Base-by-base conservation (phyloP, 2,888 invertebrate genomes). In the Boloria selene region DNA sequence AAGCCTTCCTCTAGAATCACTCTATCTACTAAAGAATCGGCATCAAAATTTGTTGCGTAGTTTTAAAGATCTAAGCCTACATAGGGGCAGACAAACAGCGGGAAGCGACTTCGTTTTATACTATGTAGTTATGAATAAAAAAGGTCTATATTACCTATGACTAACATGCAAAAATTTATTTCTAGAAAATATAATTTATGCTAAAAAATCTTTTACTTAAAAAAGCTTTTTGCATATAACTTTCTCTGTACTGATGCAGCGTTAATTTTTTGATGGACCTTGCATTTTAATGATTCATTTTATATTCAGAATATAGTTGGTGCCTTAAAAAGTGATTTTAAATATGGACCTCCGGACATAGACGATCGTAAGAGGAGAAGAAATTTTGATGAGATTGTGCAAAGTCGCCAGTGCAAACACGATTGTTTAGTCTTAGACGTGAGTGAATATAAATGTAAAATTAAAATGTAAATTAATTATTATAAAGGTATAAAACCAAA, bases 301-400 rank as follows among this genome's bases (percentile, higher is more conserved):
- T 49, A 26, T 58, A 49, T 80, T 50, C 77, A 88, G 88, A 82
- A 86, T 75, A 72, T 87, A 65, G 76, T 77, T 0, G 84, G 79
- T 16, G 70, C 81, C 14, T 81, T 87, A 45, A 75, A 71, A 68
- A 72, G 78, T 63, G 79, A 74, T 68, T 65, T 62, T 22, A 79
- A 79, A 64, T 88, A 87, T 61, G 89, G 89, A 2, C 86, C 89
- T 0, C 80, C 82, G 0, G 88, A 88, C 17, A 44, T 70, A 0
- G 81, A 81, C 3, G 84, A 87, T 56, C 77, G 85, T 14, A 78
- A 76, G 67, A 72, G 71, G 31, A 79, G 88, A 65, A 75, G 74
- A 55, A 70, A 69, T 54, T 87, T 80, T 69, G 77, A 80, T 62
- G 81, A 82, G 64, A 77, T 75, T 10, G 68, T 78, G n/a, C 73